Conservation (phyloP, 2,797 vertebrate genomes). For the Balearica regulorum region DNA sequence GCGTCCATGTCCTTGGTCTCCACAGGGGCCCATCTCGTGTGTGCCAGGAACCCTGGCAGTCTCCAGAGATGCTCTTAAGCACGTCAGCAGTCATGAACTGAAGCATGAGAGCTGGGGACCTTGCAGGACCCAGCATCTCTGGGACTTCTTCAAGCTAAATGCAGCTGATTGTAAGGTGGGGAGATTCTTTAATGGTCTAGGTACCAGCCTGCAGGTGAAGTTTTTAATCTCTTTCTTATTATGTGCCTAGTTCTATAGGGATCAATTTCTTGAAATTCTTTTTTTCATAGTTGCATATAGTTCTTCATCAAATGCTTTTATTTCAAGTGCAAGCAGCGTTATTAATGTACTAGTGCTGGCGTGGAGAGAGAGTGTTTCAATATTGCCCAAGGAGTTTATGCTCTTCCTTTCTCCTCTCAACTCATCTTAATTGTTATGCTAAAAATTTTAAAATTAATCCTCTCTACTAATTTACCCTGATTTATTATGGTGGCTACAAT, state of each 20-base stretch:
- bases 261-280: background rate
- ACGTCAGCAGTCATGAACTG: background rate
- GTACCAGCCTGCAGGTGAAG: background rate
- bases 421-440: slow-evolving; percentile 81
- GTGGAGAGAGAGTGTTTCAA: slow-evolving; percentile 76
- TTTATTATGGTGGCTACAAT: background rate
- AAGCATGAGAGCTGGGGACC: background rate
- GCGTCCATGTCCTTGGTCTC: background rate
- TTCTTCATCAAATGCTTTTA: slow-evolving; percentile 78
- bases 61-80: background rate
- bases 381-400: slow-evolving; percentile 75
- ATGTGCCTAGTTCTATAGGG: background rate
- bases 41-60: background rate
- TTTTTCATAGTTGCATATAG: slow-evolving; percentile 68
- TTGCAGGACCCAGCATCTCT: background rate
- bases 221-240: background rate
- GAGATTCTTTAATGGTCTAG: background rate
- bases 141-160: background rate
- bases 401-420: slow-evolving; percentile 76
- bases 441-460: slow-evolving; percentile 5
- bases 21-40: fast-evolving
- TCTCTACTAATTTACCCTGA: background rate
- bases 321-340: slow-evolving; percentile 76
- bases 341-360: slow-evolving; percentile 73
- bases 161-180: background rate